A percentile compares a stretch with the other conserved stretches of the same genome.
phyloP scores from a whole-genome alignment of 2,888 invertebrate genomes.

The Amblyteles armatorius region DNA sequence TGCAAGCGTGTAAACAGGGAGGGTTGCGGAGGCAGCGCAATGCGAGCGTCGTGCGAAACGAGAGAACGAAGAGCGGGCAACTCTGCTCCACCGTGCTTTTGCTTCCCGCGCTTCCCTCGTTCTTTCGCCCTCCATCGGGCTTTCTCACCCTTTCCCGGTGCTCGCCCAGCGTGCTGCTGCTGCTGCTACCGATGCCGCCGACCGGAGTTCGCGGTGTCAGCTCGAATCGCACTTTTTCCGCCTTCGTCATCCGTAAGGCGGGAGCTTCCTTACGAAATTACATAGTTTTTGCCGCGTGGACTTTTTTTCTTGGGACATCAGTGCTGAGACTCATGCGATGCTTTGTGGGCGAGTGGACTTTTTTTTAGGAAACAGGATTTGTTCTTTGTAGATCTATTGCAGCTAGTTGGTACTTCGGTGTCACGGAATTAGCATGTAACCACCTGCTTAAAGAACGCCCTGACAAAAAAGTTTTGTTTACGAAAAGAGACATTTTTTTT shows the following conservation, averaged over 20 bases:
- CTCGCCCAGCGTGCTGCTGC: constrained; percentile 10
- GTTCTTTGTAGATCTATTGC: no score
- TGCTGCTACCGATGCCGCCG: constrained; percentile 30
- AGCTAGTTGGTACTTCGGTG: no score
- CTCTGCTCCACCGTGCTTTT: background rate
- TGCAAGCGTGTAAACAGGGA: constrained; percentile 62
- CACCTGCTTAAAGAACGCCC: no score
- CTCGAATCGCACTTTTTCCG: constrained; percentile 57
- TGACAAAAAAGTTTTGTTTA: no score
- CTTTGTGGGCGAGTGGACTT: background rate
- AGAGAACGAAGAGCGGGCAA: constrained; percentile 19
- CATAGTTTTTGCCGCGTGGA: background rate
- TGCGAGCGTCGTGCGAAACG: constrained; percentile 35
- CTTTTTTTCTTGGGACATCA: background rate
- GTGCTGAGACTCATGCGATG: background rate
- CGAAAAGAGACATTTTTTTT: no score
- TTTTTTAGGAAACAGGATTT: background rate
- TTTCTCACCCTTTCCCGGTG: constrained; percentile 1
- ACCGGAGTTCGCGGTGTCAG: constrained; percentile 56
- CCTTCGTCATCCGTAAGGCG: background rate
- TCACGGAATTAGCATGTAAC: no score
- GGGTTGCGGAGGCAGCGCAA: constrained; percentile 1
- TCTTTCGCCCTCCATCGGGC: background rate
- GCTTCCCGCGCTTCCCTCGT: background rate
- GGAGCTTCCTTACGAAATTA: background rate